Percentiles rank a stretch among this genome's conserved stretches.
phyloP scores from a whole-genome alignment of 2,888 invertebrate species.

The Agonum fuliginosum region DNA sequence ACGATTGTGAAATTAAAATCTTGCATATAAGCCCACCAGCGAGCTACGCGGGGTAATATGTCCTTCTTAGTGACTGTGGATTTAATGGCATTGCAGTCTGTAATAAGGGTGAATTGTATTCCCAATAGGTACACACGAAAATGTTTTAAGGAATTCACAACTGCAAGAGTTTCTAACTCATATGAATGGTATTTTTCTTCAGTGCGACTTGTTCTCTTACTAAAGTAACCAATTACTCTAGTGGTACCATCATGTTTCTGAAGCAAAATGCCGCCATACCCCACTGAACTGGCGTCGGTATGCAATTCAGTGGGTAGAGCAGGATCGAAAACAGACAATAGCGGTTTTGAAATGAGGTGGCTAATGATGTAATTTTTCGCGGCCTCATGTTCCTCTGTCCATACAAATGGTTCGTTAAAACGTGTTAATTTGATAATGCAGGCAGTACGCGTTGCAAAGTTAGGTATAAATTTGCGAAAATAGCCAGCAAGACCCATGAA shows the following conservation, averaged over 20 bases:
- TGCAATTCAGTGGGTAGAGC: conserved; percentile 62
- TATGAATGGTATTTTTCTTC: conserved; percentile 66
- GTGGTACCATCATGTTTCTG: conserved; percentile 62
- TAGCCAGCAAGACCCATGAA: conserved; percentile 64
- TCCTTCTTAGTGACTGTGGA: conserved; percentile 65
- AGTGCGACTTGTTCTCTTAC: conserved; percentile 63
- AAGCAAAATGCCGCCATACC: conserved; percentile 65
- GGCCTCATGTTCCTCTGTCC: conserved; percentile 19
- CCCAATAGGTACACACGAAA: conserved; percentile 66
- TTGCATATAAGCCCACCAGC: conserved; percentile 66
- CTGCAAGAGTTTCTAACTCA: conserved; percentile 67
- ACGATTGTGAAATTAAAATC: background rate
- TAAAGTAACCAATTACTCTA: conserved; percentile 65
- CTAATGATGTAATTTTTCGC: conserved; percentile 22
- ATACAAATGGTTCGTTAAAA: conserved; percentile 53
- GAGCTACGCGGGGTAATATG: conserved; percentile 65
- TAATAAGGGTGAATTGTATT: conserved; percentile 64
- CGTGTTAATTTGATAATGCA: conserved; percentile 61
- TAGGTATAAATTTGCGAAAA: conserved; percentile 63
- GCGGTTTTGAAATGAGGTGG: conserved; percentile 58
- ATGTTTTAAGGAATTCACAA: conserved; percentile 65
- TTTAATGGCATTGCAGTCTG: conserved; percentile 67
- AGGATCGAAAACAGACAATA: conserved; percentile 64
- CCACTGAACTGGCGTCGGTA: conserved; percentile 64
- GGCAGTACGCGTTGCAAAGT: conserved; percentile 61